Percentiles rank a stretch among this genome's conserved stretches.
Evolutionary conservation across 2,888 invertebrate species (phyloP).

Genomic region (Phytoseiulus persimilis): DNA sequence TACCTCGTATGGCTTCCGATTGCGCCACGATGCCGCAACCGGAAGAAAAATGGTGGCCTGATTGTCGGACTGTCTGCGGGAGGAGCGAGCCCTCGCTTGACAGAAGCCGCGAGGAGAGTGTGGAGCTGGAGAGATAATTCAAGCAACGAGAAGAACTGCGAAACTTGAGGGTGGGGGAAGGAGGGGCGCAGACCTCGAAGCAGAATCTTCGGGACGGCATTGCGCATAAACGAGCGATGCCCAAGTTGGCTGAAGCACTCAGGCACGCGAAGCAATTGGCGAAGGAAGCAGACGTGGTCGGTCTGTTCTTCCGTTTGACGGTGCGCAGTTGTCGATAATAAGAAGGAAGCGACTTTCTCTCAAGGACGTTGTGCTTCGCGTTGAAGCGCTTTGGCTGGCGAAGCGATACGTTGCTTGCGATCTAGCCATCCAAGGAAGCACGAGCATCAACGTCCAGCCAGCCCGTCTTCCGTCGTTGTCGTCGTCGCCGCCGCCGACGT

Average conservation of each 20-base stretch:
- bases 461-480: neutral
- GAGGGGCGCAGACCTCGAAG: too few species aligned
- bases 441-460: neutral
- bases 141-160: too few species aligned
- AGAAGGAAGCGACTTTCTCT: slow-evolving; percentile 32
- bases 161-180: too few species aligned
- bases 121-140: too few species aligned
- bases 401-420: neutral
- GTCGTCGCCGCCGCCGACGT: neutral
- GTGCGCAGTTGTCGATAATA: slow-evolving; percentile 20
- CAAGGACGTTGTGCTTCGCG: slow-evolving; percentile 19
- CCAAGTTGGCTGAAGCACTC: neutral
- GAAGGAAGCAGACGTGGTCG: neutral
- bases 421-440: neutral
- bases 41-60: neutral
- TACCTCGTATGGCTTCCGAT: neutral
- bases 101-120: neutral
- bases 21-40: neutral
- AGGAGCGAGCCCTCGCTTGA: neutral
- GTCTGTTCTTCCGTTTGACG: neutral
- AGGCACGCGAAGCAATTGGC: neutral
- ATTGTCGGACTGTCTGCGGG: neutral
- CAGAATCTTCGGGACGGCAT: neutral
- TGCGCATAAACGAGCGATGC: neutral
- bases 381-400: neutral